Evolutionary conservation across 2,797 vertebrate genomes (phyloP).

Genomic region (Chiroxiphia lanceolata): DNA sequence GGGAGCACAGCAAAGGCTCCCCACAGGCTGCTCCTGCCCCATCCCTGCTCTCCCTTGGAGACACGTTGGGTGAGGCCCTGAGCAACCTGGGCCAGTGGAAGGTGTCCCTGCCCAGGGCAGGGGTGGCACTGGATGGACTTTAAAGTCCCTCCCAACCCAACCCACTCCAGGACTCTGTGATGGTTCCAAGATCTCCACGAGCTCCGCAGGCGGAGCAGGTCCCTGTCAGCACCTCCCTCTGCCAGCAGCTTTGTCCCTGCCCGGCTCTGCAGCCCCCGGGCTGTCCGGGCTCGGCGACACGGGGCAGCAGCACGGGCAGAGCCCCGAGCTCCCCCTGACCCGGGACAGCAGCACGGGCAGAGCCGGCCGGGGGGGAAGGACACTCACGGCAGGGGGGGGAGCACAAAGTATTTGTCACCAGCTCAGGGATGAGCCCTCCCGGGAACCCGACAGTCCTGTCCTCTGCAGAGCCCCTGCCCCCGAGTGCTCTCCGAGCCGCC

Average conservation of each 20-base stretch:
- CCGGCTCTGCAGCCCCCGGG: not conserved
- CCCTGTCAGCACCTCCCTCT: not conserved
- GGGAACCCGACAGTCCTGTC: not conserved
- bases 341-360: accelerated
- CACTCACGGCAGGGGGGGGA: not conserved
- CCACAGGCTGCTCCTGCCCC: accelerated
- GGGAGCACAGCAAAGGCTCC: not conserved
- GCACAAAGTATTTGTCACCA: not conserved
- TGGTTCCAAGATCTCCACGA: not conserved
- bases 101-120: accelerated
- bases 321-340: not conserved
- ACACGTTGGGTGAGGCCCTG: not conserved
- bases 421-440: not conserved
- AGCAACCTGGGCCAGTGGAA: not conserved
- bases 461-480: not conserved
- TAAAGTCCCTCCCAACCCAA: not conserved
- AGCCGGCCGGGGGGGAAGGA: too few species aligned
- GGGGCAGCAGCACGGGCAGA: not conserved
- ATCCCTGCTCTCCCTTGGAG: accelerated
- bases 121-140: too few species aligned
- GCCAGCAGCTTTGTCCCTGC: not conserved
- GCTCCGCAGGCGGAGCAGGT: not conserved
- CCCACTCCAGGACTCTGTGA: accelerated
- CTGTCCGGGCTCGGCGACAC: not conserved
- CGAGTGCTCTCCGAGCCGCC: not conserved